Evolutionary conservation across 64 coral and sea anemone genomes (phyloP), one percentile per base, ranked within the genome.

Genomic region (Porites lutea): DNA sequence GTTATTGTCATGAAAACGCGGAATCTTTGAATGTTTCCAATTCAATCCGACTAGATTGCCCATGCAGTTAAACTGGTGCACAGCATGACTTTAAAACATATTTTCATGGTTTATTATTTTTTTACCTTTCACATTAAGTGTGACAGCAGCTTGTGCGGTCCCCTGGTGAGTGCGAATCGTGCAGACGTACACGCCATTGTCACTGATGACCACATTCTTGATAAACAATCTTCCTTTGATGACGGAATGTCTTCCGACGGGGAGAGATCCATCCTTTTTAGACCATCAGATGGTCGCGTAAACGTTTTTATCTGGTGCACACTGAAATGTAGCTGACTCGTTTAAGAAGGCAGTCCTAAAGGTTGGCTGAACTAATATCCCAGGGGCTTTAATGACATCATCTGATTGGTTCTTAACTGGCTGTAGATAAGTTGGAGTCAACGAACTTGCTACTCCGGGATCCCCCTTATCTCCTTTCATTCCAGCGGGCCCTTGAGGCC

Each of bases 151-250:
- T 37, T 37, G 65, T 52, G 71, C 90, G 65, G 88, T 79, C 46
- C 94, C 94, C 15, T 58, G 57, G 46, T 73, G 49, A 19, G 58
- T 92, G 12, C 92, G 79, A 86, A 96, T 91, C 15, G 94, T 96
- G 49, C 94, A 96, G 59, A 77, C 61, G 69, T 89, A 96, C 46
- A 79, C 61, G 13, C 90, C 94, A 43, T 89, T 72, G 61, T 96
- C 94, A 19, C 88, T 27, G 15, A 84, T 72, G 15, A 21, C 45
- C 8, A 71, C 78, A 74, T 89, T 83, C 63, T 57, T 92, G 65
- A 96, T 82, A 60, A 92, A 61, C 2, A 96, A 71, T 7, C 74
- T 67, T 77, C 94, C 94, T 92, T 92, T 92, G 43, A 92, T 68
- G 51, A 73, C 18, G 0, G 67, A 67, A 52, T 21, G 79, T 59